Evolutionary conservation across 1,140 invertebrate species (phyloP), one percentile per base, ranked within the genome.

Genomic region (Anastrepha obliqua): DNA sequence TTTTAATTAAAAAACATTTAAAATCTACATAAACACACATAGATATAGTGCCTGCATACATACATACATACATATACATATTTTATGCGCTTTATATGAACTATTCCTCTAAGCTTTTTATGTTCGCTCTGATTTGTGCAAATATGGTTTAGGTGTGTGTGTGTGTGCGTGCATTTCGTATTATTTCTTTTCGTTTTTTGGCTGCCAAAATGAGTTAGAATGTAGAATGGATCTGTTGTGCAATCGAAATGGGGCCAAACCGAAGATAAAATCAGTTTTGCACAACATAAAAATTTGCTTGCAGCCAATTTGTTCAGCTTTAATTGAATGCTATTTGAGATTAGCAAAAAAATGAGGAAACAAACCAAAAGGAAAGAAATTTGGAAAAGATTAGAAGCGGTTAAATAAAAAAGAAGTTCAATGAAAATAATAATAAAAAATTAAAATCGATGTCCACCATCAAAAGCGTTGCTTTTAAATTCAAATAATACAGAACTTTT

Each of bases 1-100:
- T 74, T 42, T 47, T 74, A 74, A 74, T 74, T 74, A 74, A 74
- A 47, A 74, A 74, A 44, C 67, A 6, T 74, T 44, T 17, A 44
- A 47, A 74, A 74, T 6, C 65, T 67, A 11, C 64, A 67, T 67
- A 39, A 11, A 9, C 9, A 65, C 29, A 55, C 11, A 11, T 55
- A 55, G 0, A 11, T 55, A 29, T 29, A 29, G 7, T 29, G 9
- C 5, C 6, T 67, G 42, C 29, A 42, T 42, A 44, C 3, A 9
- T 67, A 67, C 9, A 44, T 62, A 44, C 17, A 29, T 65, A 65
- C n/a, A 55, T 65, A 65, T 9, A 65, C 29, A 65, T 4, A 65
- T 20, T 65, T 20, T 62, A 20, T 65, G 64, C 7, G 0, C 39
- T 1, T 7, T 13, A 47, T 2, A 58, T 58, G 7, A 13, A 58